Evolutionary conservation across 2,797 vertebrate species (phyloP).

Genomic region (Hemitrygon akajei): DNA sequence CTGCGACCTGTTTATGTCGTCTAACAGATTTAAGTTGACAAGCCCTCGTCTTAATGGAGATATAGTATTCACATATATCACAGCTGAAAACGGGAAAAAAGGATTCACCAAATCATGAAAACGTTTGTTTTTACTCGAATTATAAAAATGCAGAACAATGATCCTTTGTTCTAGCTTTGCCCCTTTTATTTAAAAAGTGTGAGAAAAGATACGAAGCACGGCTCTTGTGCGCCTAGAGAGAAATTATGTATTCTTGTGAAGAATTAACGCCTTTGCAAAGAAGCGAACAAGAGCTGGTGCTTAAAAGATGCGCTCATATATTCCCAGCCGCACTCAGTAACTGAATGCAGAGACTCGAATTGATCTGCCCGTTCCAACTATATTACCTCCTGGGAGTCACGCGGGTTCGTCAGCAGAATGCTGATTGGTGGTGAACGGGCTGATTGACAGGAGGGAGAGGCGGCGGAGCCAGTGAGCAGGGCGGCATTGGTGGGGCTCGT

Average conservation of each 20-base stretch:
- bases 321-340: neutral
- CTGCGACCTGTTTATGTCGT: neutral
- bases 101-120: neutral
- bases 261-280: neutral
- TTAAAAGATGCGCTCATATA: neutral
- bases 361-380: neutral
- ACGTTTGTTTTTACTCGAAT: neutral
- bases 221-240: neutral
- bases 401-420: slow-evolving; percentile 43
- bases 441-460: slow-evolving; percentile 42
- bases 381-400: neutral
- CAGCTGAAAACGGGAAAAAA: neutral
- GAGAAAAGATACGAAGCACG: neutral
- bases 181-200: neutral
- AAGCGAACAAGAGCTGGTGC: neutral
- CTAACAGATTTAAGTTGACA: neutral
- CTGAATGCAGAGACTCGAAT: neutral
- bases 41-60: neutral
- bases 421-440: slow-evolving; percentile 39
- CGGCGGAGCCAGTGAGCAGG: slow-evolving; percentile 40
- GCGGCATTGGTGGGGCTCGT: slow-evolving; percentile 39
- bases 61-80: neutral
- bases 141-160: neutral
- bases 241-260: neutral
- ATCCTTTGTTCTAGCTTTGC: neutral